A percentile compares a stretch with the other conserved stretches of the same genome.
Evolutionary conservation across 2,113 vertebrate species (phyloP).

Genomic region (Oryzias curvinotus): DNA sequence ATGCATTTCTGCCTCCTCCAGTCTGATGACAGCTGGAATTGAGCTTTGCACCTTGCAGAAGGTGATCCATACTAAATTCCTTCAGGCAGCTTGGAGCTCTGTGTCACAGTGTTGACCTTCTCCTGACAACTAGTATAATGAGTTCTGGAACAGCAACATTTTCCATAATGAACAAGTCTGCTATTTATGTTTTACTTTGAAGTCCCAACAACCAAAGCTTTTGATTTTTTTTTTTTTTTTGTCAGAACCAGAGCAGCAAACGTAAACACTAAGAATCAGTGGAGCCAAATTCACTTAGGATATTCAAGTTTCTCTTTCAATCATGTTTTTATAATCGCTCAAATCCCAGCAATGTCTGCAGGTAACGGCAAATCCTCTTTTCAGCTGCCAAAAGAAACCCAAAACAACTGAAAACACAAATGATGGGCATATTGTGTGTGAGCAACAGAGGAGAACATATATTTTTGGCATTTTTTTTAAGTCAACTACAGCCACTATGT

Average conservation of each 20-base stretch:
- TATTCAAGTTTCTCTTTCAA: neutral
- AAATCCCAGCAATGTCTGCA: no score
- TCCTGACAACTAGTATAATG: conserved; percentile 73
- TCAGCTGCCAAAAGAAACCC: no score
- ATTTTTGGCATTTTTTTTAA: no score
- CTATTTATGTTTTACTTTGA: conserved; percentile 45
- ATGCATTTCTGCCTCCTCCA: conserved; percentile 76
- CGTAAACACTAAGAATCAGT: neutral
- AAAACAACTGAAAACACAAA: no score
- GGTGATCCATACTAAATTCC: conserved; percentile 72
- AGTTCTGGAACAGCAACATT: conserved; percentile 62
- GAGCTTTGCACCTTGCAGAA: conserved; percentile 62
- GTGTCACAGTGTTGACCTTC: conserved; percentile 70
- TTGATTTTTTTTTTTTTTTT: conserved; percentile 27
- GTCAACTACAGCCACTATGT: no score
- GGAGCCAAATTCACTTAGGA: neutral
- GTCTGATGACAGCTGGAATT: conserved; percentile 75
- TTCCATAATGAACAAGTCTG: conserved; percentile 55
- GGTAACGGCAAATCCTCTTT: no score
- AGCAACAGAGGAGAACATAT: no score
- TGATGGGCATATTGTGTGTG: no score
- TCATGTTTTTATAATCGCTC: no score
- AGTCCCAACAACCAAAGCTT: conserved; percentile 15
- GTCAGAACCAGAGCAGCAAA: conserved; percentile 1
- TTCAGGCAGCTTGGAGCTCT: conserved; percentile 58